Base-by-base conservation (phyloP, 2,113 vertebrate species). In the Salvator merianae region DNA sequence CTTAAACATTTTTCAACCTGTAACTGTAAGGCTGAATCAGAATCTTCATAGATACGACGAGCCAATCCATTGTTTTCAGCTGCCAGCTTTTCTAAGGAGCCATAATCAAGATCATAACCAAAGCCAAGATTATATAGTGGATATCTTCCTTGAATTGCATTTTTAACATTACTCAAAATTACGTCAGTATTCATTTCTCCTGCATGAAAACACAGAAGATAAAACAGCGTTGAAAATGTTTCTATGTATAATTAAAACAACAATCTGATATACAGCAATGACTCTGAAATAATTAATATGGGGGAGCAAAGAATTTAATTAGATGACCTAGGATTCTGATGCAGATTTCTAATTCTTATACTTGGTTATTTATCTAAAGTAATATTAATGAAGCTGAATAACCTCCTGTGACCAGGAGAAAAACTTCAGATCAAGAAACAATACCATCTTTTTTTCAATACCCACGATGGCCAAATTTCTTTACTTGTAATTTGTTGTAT, bases 51-150 rank as follows among this genome's bases (percentile, higher is more conserved):
- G 91, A 99, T 99, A 70, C 97, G 96, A 55, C 97, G 97, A 68
- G 98, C 97, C 62, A 98, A 0, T 47, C 99, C 99, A 0, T 97
- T 94, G 85, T 99, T 99, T 81, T 97, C 92, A 88, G 96, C 91
- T 0, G 97, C 97, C 97, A 99, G 92, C 82, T 88, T 96, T 87
- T 99, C 97, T 95, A 99, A 92, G 92, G 99, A 98, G 82, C 47
- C 66, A 1, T 97, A 99, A 50, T 97, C 93, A 43, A 99, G 92
- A 71, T 95, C 90, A 32, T 88, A 38, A 55, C 98, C 98, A 88
- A 99, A 98, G 0, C 97, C 98, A 66, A 99, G 96, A 87, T 96
- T 97, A 88, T 97, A 99, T 7, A 99, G 91, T 16, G 97, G 94
- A 84, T 97, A 98, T 68, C 87, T 96, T 77, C 96, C 97, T 74